phyloP scores from a whole-genome alignment of 1,140 invertebrate species.

The Akabosia matsudoensis region DNA sequence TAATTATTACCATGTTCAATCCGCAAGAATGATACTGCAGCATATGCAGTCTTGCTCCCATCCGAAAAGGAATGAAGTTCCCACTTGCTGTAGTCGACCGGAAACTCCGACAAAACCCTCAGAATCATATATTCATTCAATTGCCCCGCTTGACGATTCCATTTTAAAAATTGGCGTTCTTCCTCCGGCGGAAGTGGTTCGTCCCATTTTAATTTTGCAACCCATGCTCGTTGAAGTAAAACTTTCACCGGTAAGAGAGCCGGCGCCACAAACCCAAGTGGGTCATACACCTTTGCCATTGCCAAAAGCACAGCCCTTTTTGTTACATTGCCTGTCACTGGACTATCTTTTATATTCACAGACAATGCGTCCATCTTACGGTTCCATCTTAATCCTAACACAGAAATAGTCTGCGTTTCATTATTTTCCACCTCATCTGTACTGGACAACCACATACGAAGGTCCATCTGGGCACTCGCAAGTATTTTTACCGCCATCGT shows the following conservation, averaged over 20 bases:
- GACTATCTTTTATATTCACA: background rate
- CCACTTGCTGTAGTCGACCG: no score
- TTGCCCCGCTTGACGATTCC: constrained; percentile 37
- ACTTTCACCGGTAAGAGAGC: constrained; percentile 13
- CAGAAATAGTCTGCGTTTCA: background rate
- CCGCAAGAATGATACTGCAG: constrained; percentile 44
- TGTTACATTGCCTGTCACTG: constrained; percentile 8
- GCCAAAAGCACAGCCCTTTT: constrained; percentile 36
- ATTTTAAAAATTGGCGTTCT: constrained; percentile 39
- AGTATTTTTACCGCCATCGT: constrained; percentile 19
- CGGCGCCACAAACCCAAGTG: constrained; percentile 23
- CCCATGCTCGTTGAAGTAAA: constrained; percentile 26
- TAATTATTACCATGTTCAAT: constrained; percentile 19
- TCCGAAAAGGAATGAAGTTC: constrained; percentile 48
- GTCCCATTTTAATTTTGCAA: constrained; percentile 32
- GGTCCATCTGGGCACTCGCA: constrained; percentile 29
- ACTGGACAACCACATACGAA: constrained; percentile 28
- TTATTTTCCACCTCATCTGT: background rate
- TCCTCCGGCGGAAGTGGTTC: constrained; percentile 38
- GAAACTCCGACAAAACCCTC: no score
- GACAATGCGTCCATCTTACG: background rate
- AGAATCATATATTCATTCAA: no score
- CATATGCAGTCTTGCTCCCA: constrained; percentile 49
- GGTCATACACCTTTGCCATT: constrained; percentile 30
- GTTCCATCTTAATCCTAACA: background rate